These are phyloP conservation scores for Drosophila ogumai DNA, from an alignment of 1,140 invertebrate genomes.

Conservation along the genomic window DNA sequence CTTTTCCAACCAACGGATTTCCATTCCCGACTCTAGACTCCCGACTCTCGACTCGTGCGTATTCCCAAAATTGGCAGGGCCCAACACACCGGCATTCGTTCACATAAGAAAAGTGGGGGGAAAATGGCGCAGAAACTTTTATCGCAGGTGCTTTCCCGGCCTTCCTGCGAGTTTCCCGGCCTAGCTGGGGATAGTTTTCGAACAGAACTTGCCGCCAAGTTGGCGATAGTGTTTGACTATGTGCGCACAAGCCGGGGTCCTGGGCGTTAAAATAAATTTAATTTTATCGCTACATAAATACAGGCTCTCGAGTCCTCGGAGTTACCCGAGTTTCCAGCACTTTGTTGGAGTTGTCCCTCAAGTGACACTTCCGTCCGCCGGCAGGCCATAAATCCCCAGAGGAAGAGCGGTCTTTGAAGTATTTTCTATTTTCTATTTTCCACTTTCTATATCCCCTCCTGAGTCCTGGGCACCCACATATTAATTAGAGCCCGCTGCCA, in stretches of 20 bases:
- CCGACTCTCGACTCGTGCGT: slow-evolving; percentile 36
- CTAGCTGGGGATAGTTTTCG: slow-evolving; percentile 52
- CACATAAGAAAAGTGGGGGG: slow-evolving; percentile 65
- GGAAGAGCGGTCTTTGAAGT: slow-evolving; percentile 13
- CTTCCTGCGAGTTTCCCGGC: slow-evolving; percentile 68
- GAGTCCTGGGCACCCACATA: slow-evolving; percentile 33
- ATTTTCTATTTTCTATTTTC: slow-evolving; percentile 13
- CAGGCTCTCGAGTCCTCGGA: slow-evolving; percentile 16
- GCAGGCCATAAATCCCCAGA: slow-evolving; percentile 48
- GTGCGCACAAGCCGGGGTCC: slow-evolving; percentile 62
- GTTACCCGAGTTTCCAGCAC: not conserved
- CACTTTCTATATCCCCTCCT: not conserved
- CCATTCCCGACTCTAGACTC: not conserved
- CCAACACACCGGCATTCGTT: slow-evolving; percentile 3
- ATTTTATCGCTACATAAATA: slow-evolving; percentile 83
- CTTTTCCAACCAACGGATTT: slow-evolving; percentile 16
- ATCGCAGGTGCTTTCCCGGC: slow-evolving; percentile 72
- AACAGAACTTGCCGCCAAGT: slow-evolving; percentile 68
- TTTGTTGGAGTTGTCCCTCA: slow-evolving; percentile 43
- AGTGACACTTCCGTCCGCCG: slow-evolving; percentile 67
- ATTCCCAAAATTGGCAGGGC: slow-evolving; percentile 24
- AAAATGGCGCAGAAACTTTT: slow-evolving; percentile 81
- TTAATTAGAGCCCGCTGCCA: slow-evolving; percentile 58
- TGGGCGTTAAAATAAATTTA: slow-evolving; percentile 80
- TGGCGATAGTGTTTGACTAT: slow-evolving; percentile 80